Conservation (phyloP, 2,888 invertebrate genomes). For the Coleophora deauratella region DNA sequence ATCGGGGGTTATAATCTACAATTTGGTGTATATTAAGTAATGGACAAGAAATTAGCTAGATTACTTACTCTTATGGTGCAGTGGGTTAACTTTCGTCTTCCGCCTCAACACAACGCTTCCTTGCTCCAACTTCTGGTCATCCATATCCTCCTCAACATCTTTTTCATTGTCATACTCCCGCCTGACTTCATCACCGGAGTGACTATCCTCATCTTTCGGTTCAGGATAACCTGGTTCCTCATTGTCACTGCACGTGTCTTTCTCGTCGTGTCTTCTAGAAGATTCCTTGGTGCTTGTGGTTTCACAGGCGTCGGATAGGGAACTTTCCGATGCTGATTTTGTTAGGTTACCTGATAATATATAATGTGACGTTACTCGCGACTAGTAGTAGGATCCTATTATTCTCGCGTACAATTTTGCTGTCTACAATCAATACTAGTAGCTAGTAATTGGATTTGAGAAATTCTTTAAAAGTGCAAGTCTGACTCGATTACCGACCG, state of each 20-base stretch:
- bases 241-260: constrained; percentile 81
- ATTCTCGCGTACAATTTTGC: too few relatives aligned
- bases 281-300: constrained; percentile 80
- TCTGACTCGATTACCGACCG: too few relatives aligned
- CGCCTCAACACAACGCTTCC: constrained; percentile 75
- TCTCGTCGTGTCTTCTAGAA: constrained; percentile 80
- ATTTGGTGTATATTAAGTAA: too few relatives aligned
- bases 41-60: neutral
- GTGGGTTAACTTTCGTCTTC: constrained; percentile 78
- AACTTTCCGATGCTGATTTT: constrained; percentile 93
- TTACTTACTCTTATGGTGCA: constrained; percentile 79
- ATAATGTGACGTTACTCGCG: neutral
- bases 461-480: too few relatives aligned
- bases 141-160: constrained; percentile 37
- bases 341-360: constrained; percentile 56
- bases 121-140: constrained; percentile 47
- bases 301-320: constrained; percentile 84
- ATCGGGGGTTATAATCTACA: too few relatives aligned
- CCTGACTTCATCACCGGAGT: constrained; percentile 51
- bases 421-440: too few relatives aligned
- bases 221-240: constrained; percentile 51
- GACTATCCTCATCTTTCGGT: constrained; percentile 31
- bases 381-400: neutral
- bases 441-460: too few relatives aligned
- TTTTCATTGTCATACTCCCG: constrained; percentile 52